Base-by-base conservation (phyloP, 1,140 invertebrate genomes). In the Pygmarrhopalites habei region DNA sequence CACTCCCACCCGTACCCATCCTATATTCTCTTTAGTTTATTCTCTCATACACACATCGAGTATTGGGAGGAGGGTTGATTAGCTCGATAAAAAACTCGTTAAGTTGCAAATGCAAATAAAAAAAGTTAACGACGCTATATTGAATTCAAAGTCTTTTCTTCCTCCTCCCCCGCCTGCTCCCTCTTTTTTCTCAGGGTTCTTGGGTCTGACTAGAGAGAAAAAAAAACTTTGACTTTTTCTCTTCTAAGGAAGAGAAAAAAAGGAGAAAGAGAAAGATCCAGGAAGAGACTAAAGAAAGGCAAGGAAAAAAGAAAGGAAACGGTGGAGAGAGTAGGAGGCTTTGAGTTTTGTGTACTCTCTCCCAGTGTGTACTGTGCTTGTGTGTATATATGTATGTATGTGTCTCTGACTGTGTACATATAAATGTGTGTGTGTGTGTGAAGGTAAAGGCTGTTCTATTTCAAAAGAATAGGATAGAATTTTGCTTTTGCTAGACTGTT, bases 1-100 rank as follows among this genome's bases (percentile, higher is more conserved):
- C 5, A 15, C 32, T 35, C 5, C 5, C 15, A 35, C 32, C 32
- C 5, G 32, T 35, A 35, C 32, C 32, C 5, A 5, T 35, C 5
- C 32, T 35, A 35, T 35, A 7, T 35, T 35, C 5, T 5, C 32
- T 35, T 15, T 35, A 35, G 32, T 35, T 35, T 15, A 7, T 7
- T 5, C 15, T 35, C 32, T 35, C 5, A 15, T 35, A 15, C 32
- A 5, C 5, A 10, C 1, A n/a, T n/a, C 28, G 5, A 28, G 41
- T 30, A 39, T 28, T 4, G 52, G n/a, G 15, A 19, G n/a, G n/a
- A 46, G 28, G 30, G 21, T 46, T 62, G 60, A 62, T 62, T 55
- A 62, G 26, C 29, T 56, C 39, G 60, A 62, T 62, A 62, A 62
- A 28, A 62, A 55, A 56, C 25, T 62, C 35, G 60, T 55, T 56